phyloP scores from a whole-genome alignment of 1,140 invertebrate species.

The Branchinecta lindahli region DNA sequence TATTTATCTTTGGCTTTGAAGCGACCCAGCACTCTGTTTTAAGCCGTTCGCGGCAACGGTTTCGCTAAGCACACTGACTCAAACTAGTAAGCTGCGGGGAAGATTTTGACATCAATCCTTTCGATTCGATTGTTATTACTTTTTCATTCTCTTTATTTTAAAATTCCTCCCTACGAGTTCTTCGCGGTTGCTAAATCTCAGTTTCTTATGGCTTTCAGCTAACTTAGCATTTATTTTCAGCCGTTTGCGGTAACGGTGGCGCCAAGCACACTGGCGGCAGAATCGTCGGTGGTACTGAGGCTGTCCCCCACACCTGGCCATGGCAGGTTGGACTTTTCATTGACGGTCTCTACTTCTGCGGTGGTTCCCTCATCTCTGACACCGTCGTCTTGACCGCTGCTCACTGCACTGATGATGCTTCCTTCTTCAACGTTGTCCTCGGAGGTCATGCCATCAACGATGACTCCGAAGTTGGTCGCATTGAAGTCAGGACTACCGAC shows the following conservation, averaged over 20 bases:
- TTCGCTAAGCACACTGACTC: too few species aligned
- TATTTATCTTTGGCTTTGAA: too few species aligned
- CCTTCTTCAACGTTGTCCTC: constrained; percentile 21
- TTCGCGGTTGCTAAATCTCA: too few species aligned
- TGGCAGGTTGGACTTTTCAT: constrained; percentile 19
- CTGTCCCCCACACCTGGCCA: constrained; percentile 18
- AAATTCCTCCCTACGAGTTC: too few species aligned
- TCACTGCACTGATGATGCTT: constrained; percentile 16
- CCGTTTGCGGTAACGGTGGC: not conserved
- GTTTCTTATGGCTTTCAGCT: too few species aligned
- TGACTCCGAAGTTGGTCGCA: constrained; percentile 17
- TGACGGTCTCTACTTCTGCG: constrained; percentile 25
- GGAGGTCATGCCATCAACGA: constrained; percentile 22
- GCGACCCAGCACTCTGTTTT: too few species aligned
- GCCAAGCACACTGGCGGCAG: not conserved
- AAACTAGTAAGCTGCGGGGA: too few species aligned
- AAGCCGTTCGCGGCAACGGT: too few species aligned
- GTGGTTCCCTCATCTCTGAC: constrained; percentile 28
- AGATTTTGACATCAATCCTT: too few species aligned
- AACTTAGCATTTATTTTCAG: not conserved
- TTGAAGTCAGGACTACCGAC: constrained; percentile 23
- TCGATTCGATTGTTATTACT: too few species aligned
- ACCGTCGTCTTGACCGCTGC: constrained; percentile 28
- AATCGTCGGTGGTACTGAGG: constrained; percentile 22
- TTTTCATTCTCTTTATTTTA: too few species aligned